Evolutionary conservation across 2,888 invertebrate genomes (phyloP), one percentile per base, ranked within the genome.

Genomic region (Kryphioiulus occultus): DNA sequence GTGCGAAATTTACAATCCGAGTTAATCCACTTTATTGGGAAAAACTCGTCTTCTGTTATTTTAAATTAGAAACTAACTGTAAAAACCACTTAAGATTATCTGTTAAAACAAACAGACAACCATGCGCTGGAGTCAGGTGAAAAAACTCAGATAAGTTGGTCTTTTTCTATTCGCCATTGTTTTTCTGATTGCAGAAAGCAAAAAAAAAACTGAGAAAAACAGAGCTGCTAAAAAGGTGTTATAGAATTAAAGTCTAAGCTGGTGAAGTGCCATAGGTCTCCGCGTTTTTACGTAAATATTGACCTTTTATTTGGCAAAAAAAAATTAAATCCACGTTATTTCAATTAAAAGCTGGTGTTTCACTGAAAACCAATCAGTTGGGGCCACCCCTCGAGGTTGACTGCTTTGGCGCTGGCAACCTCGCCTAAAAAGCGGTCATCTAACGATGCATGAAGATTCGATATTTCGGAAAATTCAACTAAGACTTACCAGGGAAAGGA

Each of bases 1-100:
- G 22, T 22, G 59, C 59, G 5, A 5, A 59, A n/a, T 22, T 22
- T 59, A 17, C 47, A 59, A 59, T 59, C 59, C 59, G 59, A n/a
- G 59, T 22, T 59, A 59, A 59, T 59, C 59, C 59, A 59, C 59
- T 22, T 59, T 59, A 59, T n/a, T 59, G 59, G n/a, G 59, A 59
- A n/a, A 59, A 42, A 59, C 59, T n/a, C 59, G 22, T 19, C 59
- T 59, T 59, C 5, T 59, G 59, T 59, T 59, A 59, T 59, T 59
- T 59, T 59, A 59, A 59, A 59, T 59, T 59, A 53, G n/a, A 22
- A n/a, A n/a, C 22, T n/a, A n/a, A 59, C 59, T 59, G 59, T 59
- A 59, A 59, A 59, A 59, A 59, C 59, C 59, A 59, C 59, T 59
- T 59, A 59, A 22, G 59, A 59, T 59, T 59, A 59, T 59, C 59